phyloP scores from a whole-genome alignment of 1,140 invertebrate genomes.

The Microvelia longipes region DNA sequence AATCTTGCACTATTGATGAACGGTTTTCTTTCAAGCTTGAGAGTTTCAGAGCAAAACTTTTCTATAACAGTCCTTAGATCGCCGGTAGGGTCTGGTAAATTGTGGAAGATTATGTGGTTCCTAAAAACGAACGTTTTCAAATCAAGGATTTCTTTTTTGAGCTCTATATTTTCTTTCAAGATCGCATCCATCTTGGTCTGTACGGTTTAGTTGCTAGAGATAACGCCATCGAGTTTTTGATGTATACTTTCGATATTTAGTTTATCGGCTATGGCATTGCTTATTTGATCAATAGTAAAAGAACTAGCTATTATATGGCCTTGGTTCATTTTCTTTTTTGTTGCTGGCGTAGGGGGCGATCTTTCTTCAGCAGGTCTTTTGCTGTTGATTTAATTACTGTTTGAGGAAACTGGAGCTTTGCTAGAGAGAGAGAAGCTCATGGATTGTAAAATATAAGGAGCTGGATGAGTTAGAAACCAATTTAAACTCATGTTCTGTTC shows the following conservation, averaged over 20 bases:
- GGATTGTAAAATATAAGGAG: too few relatives aligned
- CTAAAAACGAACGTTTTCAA: background rate
- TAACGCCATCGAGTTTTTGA: background rate
- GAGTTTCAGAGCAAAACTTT: background rate
- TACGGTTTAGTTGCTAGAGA: background rate
- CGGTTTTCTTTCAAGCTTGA: background rate
- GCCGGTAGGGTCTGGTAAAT: background rate
- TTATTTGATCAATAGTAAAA: background rate
- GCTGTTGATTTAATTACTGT: too few relatives aligned
- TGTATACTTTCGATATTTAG: background rate
- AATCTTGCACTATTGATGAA: background rate
- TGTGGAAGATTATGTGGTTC: background rate
- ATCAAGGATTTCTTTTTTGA: background rate
- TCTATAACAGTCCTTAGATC: background rate
- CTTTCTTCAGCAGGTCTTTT: background rate
- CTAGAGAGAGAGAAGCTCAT: too few relatives aligned
- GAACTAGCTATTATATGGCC: background rate
- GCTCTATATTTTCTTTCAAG: background rate
- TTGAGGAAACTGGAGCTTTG: too few relatives aligned
- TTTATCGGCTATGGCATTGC: background rate
- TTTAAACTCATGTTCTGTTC: too few relatives aligned
- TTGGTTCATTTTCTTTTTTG: background rate
- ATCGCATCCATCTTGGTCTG: background rate
- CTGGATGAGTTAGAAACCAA: too few relatives aligned
- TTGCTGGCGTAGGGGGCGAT: background rate